Evolutionary conservation across 2,113 vertebrate species (phyloP).

Genomic region (Saccopteryx leptura): DNA sequence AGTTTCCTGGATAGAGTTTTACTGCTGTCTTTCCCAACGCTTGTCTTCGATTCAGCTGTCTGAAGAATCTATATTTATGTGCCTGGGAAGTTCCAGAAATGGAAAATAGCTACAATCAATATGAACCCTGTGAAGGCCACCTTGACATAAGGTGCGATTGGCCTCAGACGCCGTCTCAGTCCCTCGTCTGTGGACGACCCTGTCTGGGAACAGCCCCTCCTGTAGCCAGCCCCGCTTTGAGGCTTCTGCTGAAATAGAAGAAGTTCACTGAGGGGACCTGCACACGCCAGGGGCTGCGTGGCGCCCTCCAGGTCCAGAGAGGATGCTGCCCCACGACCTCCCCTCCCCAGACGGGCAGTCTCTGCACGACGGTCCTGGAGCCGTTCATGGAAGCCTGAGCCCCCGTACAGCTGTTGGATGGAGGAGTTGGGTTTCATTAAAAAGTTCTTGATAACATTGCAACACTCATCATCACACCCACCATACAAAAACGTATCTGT

Average conservation of each 20-base stretch:
- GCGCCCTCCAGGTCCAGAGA: background rate
- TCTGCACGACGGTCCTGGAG: background rate
- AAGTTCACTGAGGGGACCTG: background rate
- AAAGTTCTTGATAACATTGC: background rate
- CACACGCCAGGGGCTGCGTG: background rate
- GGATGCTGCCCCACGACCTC: background rate
- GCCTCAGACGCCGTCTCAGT: no score
- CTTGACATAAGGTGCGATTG: background rate
- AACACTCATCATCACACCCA: background rate
- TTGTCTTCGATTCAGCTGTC: background rate
- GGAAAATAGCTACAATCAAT: background rate
- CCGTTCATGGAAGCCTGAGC: background rate
- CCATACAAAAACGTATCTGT: background rate
- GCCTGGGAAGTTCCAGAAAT: background rate
- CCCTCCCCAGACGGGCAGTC: background rate
- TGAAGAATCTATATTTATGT: slow-evolving; percentile 41
- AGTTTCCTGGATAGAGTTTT: background rate
- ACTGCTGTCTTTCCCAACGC: background rate
- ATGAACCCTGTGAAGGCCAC: background rate
- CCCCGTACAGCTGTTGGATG: background rate
- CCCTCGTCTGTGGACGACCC: no score
- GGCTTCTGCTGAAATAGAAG: background rate
- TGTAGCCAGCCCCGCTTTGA: background rate
- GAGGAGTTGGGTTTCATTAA: background rate
- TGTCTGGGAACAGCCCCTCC: background rate